Base-by-base conservation (phyloP, 2,797 vertebrate species). In the Pygocentrus nattereri region DNA sequence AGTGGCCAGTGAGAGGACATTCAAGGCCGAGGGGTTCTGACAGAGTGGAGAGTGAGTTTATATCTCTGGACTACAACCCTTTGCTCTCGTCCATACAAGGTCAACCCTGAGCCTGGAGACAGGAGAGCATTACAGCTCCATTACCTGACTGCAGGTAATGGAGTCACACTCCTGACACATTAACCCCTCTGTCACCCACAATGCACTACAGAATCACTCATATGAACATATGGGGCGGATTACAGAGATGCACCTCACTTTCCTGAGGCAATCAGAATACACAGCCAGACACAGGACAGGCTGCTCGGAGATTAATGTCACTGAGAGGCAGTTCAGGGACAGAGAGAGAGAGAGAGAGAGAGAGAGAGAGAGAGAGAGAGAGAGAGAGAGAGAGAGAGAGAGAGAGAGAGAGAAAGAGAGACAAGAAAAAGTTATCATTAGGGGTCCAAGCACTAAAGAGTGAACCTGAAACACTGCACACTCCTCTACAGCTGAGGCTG, bases 291-390 rank as follows among this genome's bases (percentile, higher is more conserved):
- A 62, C 59, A 59, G 54, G 54, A 8, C 21, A 7, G 50, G 76
- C 64, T 58, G 65, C 69, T 52, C 54, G 64, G 77, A 84, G 79
- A 79, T 84, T 81, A 86, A 86, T 84, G 82, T 59, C 41, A 31
- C 68, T 76, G 21, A 21, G 19, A 84, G 79, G 25, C 31, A 70
- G 54, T 76, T 86, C 84, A 83, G 41, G 74, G 64, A 80, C 38
- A 30, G 31, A 52, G 76, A 69, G n/a, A 54, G 8, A 5, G 41
- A 10, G 41, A 44, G 41, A 44, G 7, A 44, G 41, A 10, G 4
- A 10, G 4, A 44, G 41, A 50, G 15, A 50, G 13, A 49, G 47
- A 49, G 47, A 15, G 47, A 49, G 10, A 49, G 47, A 49, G 10
- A 49, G 47, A 49, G 47, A 15, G 47, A 59, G 49, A 68, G 47